These are phyloP conservation scores for Verasper variegatus DNA, from an alignment of 2,113 vertebrate species.

Conservation along the genomic window DNA sequence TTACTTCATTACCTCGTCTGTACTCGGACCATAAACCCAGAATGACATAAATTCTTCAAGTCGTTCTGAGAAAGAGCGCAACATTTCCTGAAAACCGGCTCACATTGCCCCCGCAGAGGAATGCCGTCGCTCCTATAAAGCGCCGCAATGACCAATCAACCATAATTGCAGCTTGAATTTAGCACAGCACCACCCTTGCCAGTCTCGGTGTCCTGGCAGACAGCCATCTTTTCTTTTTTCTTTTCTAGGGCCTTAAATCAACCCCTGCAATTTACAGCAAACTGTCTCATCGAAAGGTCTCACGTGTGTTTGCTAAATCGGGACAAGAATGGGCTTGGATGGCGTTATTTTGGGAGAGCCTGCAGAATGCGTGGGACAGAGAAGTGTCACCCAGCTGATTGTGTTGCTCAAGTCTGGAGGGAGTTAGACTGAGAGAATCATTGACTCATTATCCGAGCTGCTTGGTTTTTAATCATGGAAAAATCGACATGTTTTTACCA, in stretches of 20 bases:
- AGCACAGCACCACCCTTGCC: conserved; percentile 52
- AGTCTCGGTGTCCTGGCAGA: conserved; percentile 39
- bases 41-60: conserved; percentile 23
- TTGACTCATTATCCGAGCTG: conserved; percentile 2
- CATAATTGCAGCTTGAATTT: conserved; percentile 65
- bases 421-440: conserved; percentile 20
- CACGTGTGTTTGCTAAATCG: conserved; percentile 37
- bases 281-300: conserved; percentile 45
- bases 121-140: conserved; percentile 43
- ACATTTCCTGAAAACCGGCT: not conserved
- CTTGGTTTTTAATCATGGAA: not conserved
- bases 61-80: not conserved
- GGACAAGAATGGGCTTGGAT: conserved; percentile 31
- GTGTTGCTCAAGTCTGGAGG: conserved; percentile 43
- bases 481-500: not conserved
- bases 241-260: conserved; percentile 41
- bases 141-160: conserved; percentile 55
- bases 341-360: conserved; percentile 53
- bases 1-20: conserved; percentile 51
- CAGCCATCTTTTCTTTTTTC: conserved; percentile 51
- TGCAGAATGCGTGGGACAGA: conserved; percentile 64
- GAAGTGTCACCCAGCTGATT: conserved; percentile 20
- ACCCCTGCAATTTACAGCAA: conserved; percentile 59
- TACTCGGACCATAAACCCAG: conserved; percentile 41
- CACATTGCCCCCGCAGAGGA: conserved; percentile 28